Conservation (phyloP, 1,140 invertebrate genomes). For the Halesus radiatus region DNA sequence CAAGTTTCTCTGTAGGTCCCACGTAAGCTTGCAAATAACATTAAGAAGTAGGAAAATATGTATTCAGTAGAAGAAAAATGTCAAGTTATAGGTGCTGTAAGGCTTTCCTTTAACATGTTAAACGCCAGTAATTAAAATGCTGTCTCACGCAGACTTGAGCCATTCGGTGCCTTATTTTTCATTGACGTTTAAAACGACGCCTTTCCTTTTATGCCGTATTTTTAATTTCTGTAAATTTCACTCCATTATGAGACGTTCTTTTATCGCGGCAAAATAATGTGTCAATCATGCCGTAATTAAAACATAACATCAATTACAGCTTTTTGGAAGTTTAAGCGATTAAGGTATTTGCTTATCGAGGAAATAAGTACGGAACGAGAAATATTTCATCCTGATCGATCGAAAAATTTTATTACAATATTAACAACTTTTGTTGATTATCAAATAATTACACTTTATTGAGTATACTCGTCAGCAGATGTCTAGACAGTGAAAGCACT, state of each 20-base stretch:
- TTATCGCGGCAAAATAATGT: slow-evolving; percentile 20
- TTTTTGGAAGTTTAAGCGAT: not conserved
- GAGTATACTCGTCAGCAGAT: too few species aligned
- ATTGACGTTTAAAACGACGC: slow-evolving; percentile 18
- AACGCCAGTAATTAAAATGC: slow-evolving; percentile 12
- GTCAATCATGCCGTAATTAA: slow-evolving; percentile 26
- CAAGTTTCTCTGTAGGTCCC: too few species aligned
- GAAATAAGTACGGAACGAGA: not conserved
- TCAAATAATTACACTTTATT: too few species aligned
- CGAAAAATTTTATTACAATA: too few species aligned
- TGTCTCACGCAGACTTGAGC: slow-evolving; percentile 11
- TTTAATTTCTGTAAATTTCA: slow-evolving; percentile 7
- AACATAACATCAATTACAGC: slow-evolving; percentile 1
- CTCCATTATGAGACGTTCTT: slow-evolving; percentile 7
- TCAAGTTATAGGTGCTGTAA: not conserved
- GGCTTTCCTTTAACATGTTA: slow-evolving; percentile 5
- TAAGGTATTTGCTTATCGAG: not conserved
- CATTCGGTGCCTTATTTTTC: not conserved
- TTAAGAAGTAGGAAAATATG: too few species aligned
- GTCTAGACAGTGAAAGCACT: too few species aligned
- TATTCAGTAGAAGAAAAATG: too few species aligned
- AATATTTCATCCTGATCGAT: too few species aligned
- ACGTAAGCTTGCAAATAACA: too few species aligned
- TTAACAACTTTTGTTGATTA: too few species aligned
- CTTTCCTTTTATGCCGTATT: slow-evolving; percentile 3